phyloP scores from a whole-genome alignment of 2,888 invertebrate species.

The Napeogenes sylphis region DNA sequence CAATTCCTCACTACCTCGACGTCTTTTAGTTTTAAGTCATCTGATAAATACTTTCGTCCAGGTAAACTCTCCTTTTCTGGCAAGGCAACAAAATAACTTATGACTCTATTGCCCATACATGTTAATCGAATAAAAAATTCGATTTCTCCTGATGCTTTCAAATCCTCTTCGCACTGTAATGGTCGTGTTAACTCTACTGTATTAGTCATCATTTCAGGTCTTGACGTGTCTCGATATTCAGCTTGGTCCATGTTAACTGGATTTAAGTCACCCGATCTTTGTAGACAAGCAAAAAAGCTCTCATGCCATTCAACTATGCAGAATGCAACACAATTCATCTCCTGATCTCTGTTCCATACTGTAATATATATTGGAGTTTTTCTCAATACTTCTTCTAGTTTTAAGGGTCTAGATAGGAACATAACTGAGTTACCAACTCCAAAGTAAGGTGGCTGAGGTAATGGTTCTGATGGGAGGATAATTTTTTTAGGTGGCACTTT shows the following conservation, averaged over 20 bases:
- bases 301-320: constrained; percentile 62
- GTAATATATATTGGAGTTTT: constrained; percentile 65
- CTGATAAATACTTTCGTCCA: constrained; percentile 62
- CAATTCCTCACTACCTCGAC: constrained; percentile 69
- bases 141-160: constrained; percentile 65
- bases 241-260: constrained; percentile 64
- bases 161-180: constrained; percentile 66
- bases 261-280: constrained; percentile 55
- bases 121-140: constrained; percentile 60
- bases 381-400: constrained; percentile 55
- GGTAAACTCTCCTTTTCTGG: constrained; percentile 72
- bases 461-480: constrained; percentile 62
- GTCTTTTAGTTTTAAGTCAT: constrained; percentile 65
- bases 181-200: constrained; percentile 58
- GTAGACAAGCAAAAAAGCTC: constrained; percentile 58
- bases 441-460: constrained; percentile 69
- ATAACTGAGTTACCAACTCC: constrained; percentile 68
- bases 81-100: constrained; percentile 60
- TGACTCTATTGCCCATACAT: constrained; percentile 62
- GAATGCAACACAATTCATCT: constrained; percentile 63
- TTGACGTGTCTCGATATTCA: constrained; percentile 58
- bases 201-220: constrained; percentile 60
- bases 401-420: constrained; percentile 65
- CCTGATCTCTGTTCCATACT: constrained; percentile 70
- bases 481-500: constrained; percentile 44